A percentile compares a stretch with the other conserved stretches of the same genome.
phyloP scores from a whole-genome alignment of 2,888 invertebrate species.

The Apodemia duryi region DNA sequence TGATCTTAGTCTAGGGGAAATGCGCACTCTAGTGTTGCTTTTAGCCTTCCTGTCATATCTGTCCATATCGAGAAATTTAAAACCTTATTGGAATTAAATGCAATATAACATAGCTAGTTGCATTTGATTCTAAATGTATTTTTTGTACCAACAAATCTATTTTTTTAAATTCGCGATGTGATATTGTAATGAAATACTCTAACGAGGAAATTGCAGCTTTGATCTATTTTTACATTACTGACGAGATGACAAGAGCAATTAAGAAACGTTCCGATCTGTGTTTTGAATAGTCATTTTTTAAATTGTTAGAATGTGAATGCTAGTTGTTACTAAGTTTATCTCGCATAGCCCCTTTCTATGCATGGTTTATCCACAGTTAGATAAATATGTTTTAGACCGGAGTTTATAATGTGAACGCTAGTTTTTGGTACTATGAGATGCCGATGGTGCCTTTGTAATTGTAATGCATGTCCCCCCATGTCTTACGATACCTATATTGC shows the following conservation, averaged over 20 bases:
- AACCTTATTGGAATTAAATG: conserved; percentile 6
- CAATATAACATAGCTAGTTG: conserved; percentile 15
- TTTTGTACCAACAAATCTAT: conserved; percentile 43
- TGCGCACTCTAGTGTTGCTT: conserved; percentile 33
- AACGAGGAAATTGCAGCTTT: conserved; percentile 13
- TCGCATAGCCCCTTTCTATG: conserved; percentile 52
- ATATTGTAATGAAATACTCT: conserved; percentile 43
- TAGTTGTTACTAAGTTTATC: conserved; percentile 49
- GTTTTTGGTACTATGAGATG: conserved; percentile 39
- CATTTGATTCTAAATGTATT: background rate
- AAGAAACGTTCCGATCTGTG: conserved; percentile 16
- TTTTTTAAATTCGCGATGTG: conserved; percentile 40
- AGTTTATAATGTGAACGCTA: conserved; percentile 31
- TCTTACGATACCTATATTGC: conserved; percentile 61
- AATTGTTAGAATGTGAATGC: conserved; percentile 60
- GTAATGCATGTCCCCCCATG: conserved; percentile 63
- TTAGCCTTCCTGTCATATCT: conserved; percentile 38
- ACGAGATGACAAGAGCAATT: conserved; percentile 17
- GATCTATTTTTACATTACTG: conserved; percentile 16
- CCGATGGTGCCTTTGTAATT: conserved; percentile 56
- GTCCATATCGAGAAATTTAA: conserved; percentile 48
- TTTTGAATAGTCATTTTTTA: conserved; percentile 44
- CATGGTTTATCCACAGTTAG: conserved; percentile 64
- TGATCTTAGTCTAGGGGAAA: conserved; percentile 17
- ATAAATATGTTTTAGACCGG: conserved; percentile 70